Evolutionary conservation across 1,140 invertebrate genomes (phyloP).

Genomic region (Epicauta chinensis): DNA sequence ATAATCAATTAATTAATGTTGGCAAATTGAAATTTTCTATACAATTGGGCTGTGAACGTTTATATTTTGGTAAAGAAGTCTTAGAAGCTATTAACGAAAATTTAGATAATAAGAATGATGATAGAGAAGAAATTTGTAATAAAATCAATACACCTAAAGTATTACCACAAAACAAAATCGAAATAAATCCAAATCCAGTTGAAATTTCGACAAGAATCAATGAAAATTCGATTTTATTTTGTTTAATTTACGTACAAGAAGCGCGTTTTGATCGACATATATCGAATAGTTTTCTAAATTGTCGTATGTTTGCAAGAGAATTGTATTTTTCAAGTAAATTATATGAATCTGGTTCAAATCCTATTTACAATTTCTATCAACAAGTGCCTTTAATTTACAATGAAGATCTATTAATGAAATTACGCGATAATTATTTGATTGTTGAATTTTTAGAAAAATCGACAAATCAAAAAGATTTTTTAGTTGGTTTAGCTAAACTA

Average conservation of each 20-base stretch:
- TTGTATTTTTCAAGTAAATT: slow-evolving; percentile 45
- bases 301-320: slow-evolving; percentile 47
- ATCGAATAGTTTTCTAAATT: slow-evolving; percentile 45
- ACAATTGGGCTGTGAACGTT: slow-evolving; percentile 45
- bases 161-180: not conserved
- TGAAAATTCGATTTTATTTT: slow-evolving; percentile 40
- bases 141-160: not conserved
- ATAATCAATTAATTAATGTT: slow-evolving; percentile 26
- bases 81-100: slow-evolving; percentile 17
- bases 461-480: slow-evolving; percentile 33
- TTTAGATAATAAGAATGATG: slow-evolving; percentile 6
- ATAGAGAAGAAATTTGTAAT: not conserved
- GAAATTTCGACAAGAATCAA: no score
- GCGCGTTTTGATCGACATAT: slow-evolving; percentile 42
- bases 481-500: slow-evolving; percentile 51
- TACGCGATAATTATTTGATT: slow-evolving; percentile 51
- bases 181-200: not conserved
- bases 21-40: slow-evolving; percentile 42
- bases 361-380: slow-evolving; percentile 49
- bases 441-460: slow-evolving; percentile 49
- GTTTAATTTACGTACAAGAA: slow-evolving; percentile 47
- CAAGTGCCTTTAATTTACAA: slow-evolving; percentile 51
- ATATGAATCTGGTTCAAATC: slow-evolving; percentile 42
- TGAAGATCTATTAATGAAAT: slow-evolving; percentile 47
- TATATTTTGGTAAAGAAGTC: slow-evolving; percentile 48